Evolutionary conservation across 2,113 vertebrate genomes (phyloP), one percentile per base, ranked within the genome.

Genomic region (Columba janthina): DNA sequence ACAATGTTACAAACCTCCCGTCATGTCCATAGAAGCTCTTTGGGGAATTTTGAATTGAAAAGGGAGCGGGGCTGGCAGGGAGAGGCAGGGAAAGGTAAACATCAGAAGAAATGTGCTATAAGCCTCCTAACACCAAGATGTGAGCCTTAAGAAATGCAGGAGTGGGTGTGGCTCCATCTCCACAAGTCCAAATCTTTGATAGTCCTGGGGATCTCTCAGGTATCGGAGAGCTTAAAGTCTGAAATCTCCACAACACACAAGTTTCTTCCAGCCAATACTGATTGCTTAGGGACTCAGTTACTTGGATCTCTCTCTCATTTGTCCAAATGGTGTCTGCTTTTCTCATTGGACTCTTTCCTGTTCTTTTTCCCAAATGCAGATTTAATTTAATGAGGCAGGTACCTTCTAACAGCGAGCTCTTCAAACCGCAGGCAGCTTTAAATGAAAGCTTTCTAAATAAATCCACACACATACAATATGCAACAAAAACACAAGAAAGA

Each of bases 381-480:
- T 83, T 86, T 71, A 64, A 22, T 51, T 90, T 71, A 44, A 92
- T 90, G 44, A 90, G 54, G 89, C 88, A 95, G 79, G 72, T 92
- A 28, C 42, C 67, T 73, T 69, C n/a, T 65, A 88, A 94, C 57
- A 88, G 79, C 12, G 34, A 90, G 69, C 29, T 77, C 79, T 93
- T 29, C 88, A 72, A 97, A 93, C 22, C 0, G 0, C 25, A 91
- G 11, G 48, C 53, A 85, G 51, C 32, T 69, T 60, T 81, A 77
- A 95, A 94, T 19, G 38, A 32, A 87, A 34, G 46, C 22, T 81
- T 93, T 71, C 29, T 86, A 77, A 84, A 90, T 64, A 80, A 88
- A 85, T 50, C 38, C 46, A 64, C 69, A 76, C 31, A 40, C 3
- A 61, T 20, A 44, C 11, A 85, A 75, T 18, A 76, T 29, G 34